Conservation (phyloP, 2,888 invertebrate genomes). For the Eugnorisma glareosa region DNA sequence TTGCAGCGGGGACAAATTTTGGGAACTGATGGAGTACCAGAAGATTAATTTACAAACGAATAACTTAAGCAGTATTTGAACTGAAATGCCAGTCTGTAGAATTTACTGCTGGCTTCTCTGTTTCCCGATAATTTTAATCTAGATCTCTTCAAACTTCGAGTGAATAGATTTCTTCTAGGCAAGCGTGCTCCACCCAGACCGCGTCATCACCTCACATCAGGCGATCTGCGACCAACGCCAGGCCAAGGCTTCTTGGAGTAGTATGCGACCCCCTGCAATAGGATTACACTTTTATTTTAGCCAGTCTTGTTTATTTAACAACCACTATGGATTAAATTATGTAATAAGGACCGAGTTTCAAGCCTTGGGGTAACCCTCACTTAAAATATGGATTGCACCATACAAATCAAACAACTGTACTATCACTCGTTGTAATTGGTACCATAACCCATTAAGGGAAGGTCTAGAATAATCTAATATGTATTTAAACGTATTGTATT, state of each 20-base stretch:
- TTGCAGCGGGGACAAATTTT: conserved; percentile 16
- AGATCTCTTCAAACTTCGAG: too few species aligned
- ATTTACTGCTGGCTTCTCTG: too few species aligned
- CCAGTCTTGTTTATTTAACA: not conserved
- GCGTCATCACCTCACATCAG: too few species aligned
- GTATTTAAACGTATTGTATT: conserved; percentile 67
- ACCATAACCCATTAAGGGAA: conserved; percentile 37
- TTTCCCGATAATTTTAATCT: too few species aligned
- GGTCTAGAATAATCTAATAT: conserved; percentile 64
- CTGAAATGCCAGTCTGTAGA: too few species aligned
- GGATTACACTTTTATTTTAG: not conserved
- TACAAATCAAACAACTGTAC: not conserved
- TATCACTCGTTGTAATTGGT: conserved; percentile 27
- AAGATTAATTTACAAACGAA: not conserved
- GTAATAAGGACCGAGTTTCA: not conserved
- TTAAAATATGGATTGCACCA: not conserved
- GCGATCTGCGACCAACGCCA: too few species aligned
- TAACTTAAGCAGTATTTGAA: too few species aligned
- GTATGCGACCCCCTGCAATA: not conserved
- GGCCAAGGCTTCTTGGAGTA: not conserved
- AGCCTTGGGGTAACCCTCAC: not conserved
- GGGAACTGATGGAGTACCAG: not conserved
- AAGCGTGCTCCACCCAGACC: too few species aligned
- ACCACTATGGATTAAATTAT: not conserved
- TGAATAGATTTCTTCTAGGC: too few species aligned